Evolutionary conservation across 2,888 invertebrate species (phyloP).

Genomic region (Rhagonycha lutea): DNA sequence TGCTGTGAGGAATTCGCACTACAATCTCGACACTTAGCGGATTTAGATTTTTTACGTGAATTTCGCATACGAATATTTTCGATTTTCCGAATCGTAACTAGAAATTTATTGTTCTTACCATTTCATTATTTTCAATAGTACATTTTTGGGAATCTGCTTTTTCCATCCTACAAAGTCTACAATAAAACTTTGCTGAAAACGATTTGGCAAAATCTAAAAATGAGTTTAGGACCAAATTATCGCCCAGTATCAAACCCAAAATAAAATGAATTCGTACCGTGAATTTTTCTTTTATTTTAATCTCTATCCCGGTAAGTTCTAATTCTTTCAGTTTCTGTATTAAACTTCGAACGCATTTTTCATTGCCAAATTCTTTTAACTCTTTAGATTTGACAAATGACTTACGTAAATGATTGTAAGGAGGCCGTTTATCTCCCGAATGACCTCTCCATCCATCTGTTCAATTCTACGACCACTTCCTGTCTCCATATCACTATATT

Average conservation of each 20-base stretch:
- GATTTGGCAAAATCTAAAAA: conserved; percentile 11
- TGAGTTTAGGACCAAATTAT: conserved; percentile 11
- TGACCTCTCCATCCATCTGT: no score
- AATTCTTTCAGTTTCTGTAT: conserved; percentile 22
- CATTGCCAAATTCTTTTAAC: conserved; percentile 7
- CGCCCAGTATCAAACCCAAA: conserved; percentile 18
- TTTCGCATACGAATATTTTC: no score
- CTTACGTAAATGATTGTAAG: no score
- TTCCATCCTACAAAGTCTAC: conserved; percentile 8
- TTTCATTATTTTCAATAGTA: conserved; percentile 16
- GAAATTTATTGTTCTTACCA: neutral
- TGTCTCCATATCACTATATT: no score
- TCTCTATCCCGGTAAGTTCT: conserved; percentile 19
- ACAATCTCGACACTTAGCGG: no score
- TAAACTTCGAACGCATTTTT: conserved; percentile 24
- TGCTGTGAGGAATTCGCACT: no score
- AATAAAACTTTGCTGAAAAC: conserved; percentile 13
- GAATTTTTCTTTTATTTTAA: neutral
- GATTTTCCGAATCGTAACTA: conserved; percentile 1
- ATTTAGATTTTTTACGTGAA: no score
- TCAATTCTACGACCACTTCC: no score
- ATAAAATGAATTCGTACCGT: neutral
- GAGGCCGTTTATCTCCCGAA: no score
- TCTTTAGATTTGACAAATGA: conserved; percentile 33
- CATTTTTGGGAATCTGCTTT: conserved; percentile 7